Evolutionary conservation across 2,888 invertebrate species (phyloP).

Genomic region (Ceramica pisi): DNA sequence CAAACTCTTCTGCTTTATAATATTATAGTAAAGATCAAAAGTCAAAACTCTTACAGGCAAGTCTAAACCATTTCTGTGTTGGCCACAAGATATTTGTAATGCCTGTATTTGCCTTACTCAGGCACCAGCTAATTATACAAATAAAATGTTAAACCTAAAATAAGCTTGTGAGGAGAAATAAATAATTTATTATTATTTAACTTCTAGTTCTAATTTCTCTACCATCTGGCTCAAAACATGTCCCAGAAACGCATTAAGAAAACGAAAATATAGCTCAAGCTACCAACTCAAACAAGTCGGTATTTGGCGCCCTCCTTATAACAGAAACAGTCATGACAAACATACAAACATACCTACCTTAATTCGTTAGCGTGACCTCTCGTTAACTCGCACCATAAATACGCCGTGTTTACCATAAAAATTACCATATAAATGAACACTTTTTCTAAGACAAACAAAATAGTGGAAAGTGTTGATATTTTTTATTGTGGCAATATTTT

Average conservation of each 20-base stretch:
- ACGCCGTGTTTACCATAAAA: constrained; percentile 51
- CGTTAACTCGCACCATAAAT: constrained; percentile 46
- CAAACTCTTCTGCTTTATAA: no score
- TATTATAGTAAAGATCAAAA: no score
- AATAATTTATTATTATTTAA: no score
- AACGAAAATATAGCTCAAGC: constrained; percentile 14
- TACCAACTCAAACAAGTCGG: neutral
- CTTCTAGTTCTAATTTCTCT: no score
- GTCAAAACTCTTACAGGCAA: no score
- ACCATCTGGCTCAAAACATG: neutral
- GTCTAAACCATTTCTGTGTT: no score
- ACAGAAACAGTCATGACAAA: constrained; percentile 41
- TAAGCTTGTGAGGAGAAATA: no score
- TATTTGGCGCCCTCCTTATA: constrained; percentile 42
- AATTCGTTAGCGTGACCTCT: constrained; percentile 49
- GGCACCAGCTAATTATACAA: no score
- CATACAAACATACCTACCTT: constrained; percentile 20
- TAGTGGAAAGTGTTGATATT: constrained; percentile 42
- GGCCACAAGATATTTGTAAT: no score
- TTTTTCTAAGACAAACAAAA: constrained; percentile 41
- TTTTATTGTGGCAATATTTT: constrained; percentile 30
- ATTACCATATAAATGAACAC: constrained; percentile 59
- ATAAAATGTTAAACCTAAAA: no score
- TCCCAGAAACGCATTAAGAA: neutral
- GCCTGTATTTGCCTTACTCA: no score